Base-by-base conservation (phyloP, 2,888 invertebrate species). In the Meliscaeva auricollis region DNA sequence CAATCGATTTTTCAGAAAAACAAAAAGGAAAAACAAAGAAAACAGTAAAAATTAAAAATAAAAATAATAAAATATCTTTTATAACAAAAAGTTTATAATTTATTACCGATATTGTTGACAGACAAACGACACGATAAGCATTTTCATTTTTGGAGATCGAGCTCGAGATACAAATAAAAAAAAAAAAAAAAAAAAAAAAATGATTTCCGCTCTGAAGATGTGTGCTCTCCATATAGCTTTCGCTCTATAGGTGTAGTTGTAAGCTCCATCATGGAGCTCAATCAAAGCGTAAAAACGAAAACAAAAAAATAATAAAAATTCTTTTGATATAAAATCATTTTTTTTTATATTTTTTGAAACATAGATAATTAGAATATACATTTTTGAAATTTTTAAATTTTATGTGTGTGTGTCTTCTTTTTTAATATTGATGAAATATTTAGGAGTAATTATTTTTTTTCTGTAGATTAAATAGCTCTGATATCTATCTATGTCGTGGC, bases 71-170 rank as follows among this genome's bases (percentile, higher is more conserved):
- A 58, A 58, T 38, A 58, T 38, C 32, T 58, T 35, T 38, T 58
- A 56, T 58, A 20, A 26, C n/a, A n/a, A n/a, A n/a, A n/a, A 15
- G 15, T 44, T 74, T 58, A 13, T 56, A 11, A 79, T 79, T 79
- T 79, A 79, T 74, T 50, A 52, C 44, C 52, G 26, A 69, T 74
- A 68, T 17, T 56, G 74, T 52, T 80, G 79, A 80, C 79, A 74
- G 79, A 80, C 44, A 62, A 69, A 74, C 52, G 60, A 79, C 46
- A 52, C 56, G 74, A 54, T 80, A 68, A 73, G 66, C 52, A 74
- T 74, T 52, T 73, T 66, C 54, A 64, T 72, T 69, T 78, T 66
- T 58, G 66, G 44, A 56, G 56, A 41, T 35, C 68, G 8, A 38
- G 11, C 2, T 38, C 8, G 35, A 54, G 56, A 30, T 35, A 56